Conservation (phyloP, 2,113 vertebrate genomes). For the Tor tambroides region DNA sequence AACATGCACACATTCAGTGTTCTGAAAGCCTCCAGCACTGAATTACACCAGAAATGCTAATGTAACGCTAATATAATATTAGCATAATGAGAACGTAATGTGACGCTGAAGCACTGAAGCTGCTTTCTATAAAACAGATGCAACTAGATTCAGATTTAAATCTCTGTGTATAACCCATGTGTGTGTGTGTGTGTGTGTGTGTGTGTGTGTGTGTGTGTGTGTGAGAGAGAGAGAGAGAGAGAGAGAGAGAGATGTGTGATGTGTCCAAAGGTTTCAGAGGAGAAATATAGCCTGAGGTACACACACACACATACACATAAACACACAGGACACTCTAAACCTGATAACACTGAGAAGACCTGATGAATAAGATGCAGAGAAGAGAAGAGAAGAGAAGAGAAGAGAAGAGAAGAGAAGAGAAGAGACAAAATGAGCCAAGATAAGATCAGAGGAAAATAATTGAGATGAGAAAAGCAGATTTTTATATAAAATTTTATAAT, state of each 20-base stretch:
- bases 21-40: conserved; percentile 1
- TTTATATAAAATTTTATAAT: no score
- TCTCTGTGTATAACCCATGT: background rate
- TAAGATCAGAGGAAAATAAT: no score
- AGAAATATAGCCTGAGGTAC: background rate
- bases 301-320: background rate
- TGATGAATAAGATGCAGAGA: no score
- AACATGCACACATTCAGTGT: conserved; percentile 7
- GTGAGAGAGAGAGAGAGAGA: background rate
- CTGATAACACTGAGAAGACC: no score
- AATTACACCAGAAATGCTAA: conserved; percentile 11
- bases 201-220: background rate
- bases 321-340: no score
- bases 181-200: background rate
- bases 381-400: no score
- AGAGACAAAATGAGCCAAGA: no score
- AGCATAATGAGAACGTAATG: conserved; percentile 1
- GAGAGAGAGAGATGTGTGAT: background rate
- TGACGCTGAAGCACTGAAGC: background rate
- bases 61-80: conserved; percentile 21
- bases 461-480: no score
- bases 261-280: background rate
- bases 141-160: background rate
- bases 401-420: no score
- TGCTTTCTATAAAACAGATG: background rate